phyloP scores from a whole-genome alignment of 2,113 vertebrate genomes.

The Tetrax tetrax region DNA sequence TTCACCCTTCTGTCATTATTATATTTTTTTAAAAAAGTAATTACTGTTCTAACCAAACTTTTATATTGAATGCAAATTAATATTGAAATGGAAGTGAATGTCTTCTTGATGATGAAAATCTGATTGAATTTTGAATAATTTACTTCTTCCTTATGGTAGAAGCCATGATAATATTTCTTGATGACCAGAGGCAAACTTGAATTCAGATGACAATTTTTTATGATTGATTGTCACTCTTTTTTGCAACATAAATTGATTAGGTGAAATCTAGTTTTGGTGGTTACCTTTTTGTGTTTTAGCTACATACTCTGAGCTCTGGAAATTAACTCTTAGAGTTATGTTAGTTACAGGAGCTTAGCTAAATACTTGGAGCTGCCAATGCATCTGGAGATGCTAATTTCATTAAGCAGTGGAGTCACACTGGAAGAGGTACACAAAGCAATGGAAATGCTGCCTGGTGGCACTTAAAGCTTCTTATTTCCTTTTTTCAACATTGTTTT shows the following conservation, averaged over 20 bases:
- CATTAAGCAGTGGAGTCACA: background rate
- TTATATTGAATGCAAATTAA: background rate
- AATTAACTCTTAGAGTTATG: background rate
- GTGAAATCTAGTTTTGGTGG: background rate
- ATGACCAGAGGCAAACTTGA: background rate
- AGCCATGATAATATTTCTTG: background rate
- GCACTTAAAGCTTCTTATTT: background rate
- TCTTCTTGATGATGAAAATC: background rate
- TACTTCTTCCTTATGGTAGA: background rate
- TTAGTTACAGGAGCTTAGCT: background rate
- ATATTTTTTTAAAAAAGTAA: background rate
- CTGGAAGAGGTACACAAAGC: background rate
- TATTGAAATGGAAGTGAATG: background rate
- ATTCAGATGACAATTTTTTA: background rate
- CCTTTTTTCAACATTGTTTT: background rate
- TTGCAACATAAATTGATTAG: background rate
- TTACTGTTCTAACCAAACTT: background rate
- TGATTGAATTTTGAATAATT: background rate
- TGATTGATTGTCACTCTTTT: background rate
- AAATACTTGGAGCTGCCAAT: fast-evolving
- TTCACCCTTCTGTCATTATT: background rate
- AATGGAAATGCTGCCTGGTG: background rate
- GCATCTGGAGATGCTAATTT: background rate
- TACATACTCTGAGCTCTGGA: background rate
- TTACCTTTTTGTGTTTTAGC: background rate